Evolutionary conservation across 1,140 invertebrate genomes (phyloP).

Genomic region (Psix sp.): DNA sequence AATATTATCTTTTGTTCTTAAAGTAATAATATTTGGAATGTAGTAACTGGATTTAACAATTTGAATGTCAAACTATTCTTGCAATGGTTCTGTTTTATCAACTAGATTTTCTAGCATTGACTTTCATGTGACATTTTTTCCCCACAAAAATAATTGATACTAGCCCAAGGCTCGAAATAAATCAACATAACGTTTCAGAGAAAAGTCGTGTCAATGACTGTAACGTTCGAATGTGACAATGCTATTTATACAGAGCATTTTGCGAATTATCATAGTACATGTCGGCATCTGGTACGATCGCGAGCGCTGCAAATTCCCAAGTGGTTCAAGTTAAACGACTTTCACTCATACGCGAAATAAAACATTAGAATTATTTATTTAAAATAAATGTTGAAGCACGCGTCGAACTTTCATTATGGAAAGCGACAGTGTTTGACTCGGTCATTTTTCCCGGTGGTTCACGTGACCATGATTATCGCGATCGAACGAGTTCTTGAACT

Average conservation of each 20-base stretch:
- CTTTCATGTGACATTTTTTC: no score
- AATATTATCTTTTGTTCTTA: no score
- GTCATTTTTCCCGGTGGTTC: conserved; percentile 17
- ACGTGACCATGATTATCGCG: conserved; percentile 29
- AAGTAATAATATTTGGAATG: no score
- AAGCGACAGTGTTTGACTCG: conserved; percentile 39
- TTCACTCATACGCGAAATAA: conserved; percentile 42
- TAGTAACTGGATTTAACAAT: no score
- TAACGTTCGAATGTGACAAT: conserved; percentile 22
- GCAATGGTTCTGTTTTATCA: no score
- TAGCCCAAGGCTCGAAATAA: no score
- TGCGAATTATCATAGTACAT: conserved; percentile 23
- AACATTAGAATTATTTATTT: conserved; percentile 50
- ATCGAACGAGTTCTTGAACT: conserved; percentile 48
- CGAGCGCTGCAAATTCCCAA: conserved; percentile 41
- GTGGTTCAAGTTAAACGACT: conserved; percentile 49
- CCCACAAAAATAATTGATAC: no score
- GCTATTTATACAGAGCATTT: conserved; percentile 24
- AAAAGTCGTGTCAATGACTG: conserved; percentile 38
- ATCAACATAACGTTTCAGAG: no score
- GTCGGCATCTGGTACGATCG: conserved; percentile 14
- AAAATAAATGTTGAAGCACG: conserved; percentile 14
- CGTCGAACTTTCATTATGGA: conserved; percentile 51
- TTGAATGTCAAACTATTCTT: no score
- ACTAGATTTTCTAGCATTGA: no score